These are phyloP conservation scores for Apamea sordens DNA, from an alignment of 2,888 invertebrate species.

Conservation along the genomic window DNA sequence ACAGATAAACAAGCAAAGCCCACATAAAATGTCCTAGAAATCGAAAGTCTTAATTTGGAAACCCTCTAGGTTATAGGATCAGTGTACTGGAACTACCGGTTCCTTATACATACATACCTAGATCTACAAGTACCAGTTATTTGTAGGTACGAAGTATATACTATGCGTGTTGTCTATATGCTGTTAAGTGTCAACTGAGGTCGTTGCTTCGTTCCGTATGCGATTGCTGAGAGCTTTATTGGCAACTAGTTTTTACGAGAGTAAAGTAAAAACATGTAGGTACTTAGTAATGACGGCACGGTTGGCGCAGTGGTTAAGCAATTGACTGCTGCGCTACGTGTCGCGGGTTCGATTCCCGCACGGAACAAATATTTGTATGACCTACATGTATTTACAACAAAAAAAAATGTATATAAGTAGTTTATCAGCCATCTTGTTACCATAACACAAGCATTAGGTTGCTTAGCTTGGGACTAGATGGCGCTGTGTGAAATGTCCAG, in stretches of 20 bases:
- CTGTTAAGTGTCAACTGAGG: conserved; percentile 42
- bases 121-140: conserved; percentile 1
- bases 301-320: too few species aligned
- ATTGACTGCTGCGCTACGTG: too few species aligned
- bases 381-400: too few species aligned
- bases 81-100: conserved; percentile 21
- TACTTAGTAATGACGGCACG: not conserved
- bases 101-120: conserved; percentile 6
- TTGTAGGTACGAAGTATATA: not conserved
- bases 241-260: not conserved
- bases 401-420: too few species aligned
- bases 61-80: conserved; percentile 4
- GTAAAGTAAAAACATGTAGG: not conserved
- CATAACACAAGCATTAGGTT: too few species aligned
- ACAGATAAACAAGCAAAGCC: too few species aligned
- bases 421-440: too few species aligned
- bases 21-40: not conserved
- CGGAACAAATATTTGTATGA: too few species aligned
- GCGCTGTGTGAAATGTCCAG: too few species aligned
- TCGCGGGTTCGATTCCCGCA: too few species aligned
- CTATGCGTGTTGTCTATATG: not conserved
- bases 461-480: too few species aligned
- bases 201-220: conserved; percentile 52
- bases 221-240: conserved; percentile 1
- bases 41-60: not conserved